Percentiles rank a stretch among this genome's conserved stretches.
Conservation (phyloP, 2,113 vertebrate species). For the Bufo bufo region DNA sequence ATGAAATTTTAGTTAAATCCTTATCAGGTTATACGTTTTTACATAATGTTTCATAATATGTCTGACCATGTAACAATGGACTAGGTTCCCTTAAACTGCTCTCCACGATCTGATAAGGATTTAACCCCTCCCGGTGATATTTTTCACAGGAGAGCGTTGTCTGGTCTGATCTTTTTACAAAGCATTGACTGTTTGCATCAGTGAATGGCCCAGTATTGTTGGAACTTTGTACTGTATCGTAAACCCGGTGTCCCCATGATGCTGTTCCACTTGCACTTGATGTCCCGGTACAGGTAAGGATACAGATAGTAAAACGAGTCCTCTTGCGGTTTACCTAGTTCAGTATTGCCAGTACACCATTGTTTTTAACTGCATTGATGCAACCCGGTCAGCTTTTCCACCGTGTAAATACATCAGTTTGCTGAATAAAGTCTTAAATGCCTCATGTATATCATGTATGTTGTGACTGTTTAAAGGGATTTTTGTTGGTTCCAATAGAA, state of each 20-base stretch:
- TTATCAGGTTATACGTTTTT: constrained; percentile 76
- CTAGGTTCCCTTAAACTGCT: constrained; percentile 64
- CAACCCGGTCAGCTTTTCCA: constrained; percentile 76
- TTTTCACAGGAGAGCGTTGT: constrained; percentile 70
- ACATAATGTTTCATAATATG: constrained; percentile 67
- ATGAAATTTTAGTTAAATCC: constrained; percentile 68
- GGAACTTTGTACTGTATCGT: constrained; percentile 75
- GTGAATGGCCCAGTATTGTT: constrained; percentile 73
- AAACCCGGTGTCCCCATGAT: constrained; percentile 74
- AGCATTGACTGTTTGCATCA: constrained; percentile 69
- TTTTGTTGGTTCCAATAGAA: constrained; percentile 63
- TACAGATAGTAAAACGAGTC: constrained; percentile 68
- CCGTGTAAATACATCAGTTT: constrained; percentile 84
- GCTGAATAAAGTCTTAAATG: constrained; percentile 88
- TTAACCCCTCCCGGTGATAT: constrained; percentile 73
- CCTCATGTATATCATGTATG: constrained; percentile 69
- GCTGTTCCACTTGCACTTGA: constrained; percentile 74
- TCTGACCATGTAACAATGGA: constrained; percentile 65
- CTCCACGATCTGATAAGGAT: constrained; percentile 76
- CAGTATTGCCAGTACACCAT: constrained; percentile 76
- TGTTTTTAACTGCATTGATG: constrained; percentile 79
- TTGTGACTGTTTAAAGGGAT: constrained; percentile 64
- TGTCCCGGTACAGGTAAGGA: constrained; percentile 86
- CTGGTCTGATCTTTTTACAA: constrained; percentile 67
- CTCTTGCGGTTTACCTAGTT: constrained; percentile 58